Base-by-base conservation (phyloP, 2,888 invertebrate species). In the Thecophora atra region DNA sequence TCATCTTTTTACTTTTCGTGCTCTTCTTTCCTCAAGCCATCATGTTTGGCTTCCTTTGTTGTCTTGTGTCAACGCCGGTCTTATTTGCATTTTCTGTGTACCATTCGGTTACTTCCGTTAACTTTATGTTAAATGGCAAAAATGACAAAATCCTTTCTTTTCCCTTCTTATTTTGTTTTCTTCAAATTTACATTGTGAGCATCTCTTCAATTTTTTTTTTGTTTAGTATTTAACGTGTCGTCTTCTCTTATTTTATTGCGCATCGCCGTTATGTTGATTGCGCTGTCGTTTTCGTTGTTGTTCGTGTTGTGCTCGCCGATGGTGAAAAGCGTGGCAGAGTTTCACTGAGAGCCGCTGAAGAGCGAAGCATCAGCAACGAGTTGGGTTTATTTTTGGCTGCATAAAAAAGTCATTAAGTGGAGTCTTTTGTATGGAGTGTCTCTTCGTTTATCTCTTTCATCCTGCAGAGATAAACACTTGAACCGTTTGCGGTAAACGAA, bases 81-180 rank as follows among this genome's bases (percentile, higher is more conserved):
- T 37, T 47, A n/a, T n/a, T 81, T 81, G 79, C 81, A 80, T 81
- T 79, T 80, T 78, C 78, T 78, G 80, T 76, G 76, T 76, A 76
- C 76, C 30, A 63, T 70, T 56, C 19, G 17, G 17, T 21, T 63
- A 68, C 72, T 72, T 74, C 72, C 72, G 72, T 68, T 68, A 30
- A 51, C 30, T 68, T 70, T 44, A 67, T 58, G 63, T 28, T 63
- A 71, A 74, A 72, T 63, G 69, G 47, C 63, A 47, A 54, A 62
- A 67, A 60, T 69, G 68, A 58, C 60, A 58, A 44, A 69, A 69
- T 58, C 28, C 42, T 21, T 15, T 21, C 11, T 24, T 47, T 24
- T 44, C 26, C 44, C 44, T 69, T n/a, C 15, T 64, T n/a, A 17
- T 21, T 17, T 21, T 15, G 13, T 47, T 47, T 47, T 47, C n/a